Conservation (phyloP, 2,888 invertebrate genomes). For the Drosophila merina region DNA sequence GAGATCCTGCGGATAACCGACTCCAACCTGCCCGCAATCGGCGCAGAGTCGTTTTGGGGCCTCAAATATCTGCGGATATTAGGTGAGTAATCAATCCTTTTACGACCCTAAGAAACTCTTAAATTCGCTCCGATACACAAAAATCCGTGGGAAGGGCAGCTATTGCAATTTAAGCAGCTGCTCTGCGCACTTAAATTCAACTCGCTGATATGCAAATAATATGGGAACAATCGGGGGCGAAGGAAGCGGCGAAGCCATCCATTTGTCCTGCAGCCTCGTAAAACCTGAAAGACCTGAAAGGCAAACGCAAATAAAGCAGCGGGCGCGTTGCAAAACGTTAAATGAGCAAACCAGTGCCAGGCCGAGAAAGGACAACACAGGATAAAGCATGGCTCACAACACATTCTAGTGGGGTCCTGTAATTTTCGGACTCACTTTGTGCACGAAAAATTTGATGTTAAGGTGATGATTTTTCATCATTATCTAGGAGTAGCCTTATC, state of each 20-base stretch:
- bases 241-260: conserved; percentile 9
- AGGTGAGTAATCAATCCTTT: conserved; percentile 80
- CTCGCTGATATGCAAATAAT: conserved; percentile 47
- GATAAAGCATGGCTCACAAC: conserved; percentile 7
- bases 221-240: conserved; percentile 1
- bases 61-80: conserved; percentile 86
- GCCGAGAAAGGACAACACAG: conserved; percentile 25
- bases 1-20: conserved; percentile 89
- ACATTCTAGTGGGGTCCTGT: background rate
- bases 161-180: conserved; percentile 71
- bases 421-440: background rate
- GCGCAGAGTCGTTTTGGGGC: conserved; percentile 92
- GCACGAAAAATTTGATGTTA: background rate
- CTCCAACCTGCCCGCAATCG: conserved; percentile 91
- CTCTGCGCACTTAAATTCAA: conserved; percentile 54
- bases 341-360: conserved; percentile 57
- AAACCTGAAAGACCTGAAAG: conserved; percentile 45
- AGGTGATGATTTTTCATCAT: background rate
- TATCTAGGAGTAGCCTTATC: background rate
- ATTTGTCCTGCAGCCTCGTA: conserved; percentile 61
- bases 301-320: conserved; percentile 64
- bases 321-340: conserved; percentile 60
- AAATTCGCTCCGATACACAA: conserved; percentile 25
- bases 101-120: conserved; percentile 32
- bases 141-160: conserved; percentile 26